Base-by-base conservation (phyloP, 2,113 vertebrate genomes). In the Engraulis encrasicolus region DNA sequence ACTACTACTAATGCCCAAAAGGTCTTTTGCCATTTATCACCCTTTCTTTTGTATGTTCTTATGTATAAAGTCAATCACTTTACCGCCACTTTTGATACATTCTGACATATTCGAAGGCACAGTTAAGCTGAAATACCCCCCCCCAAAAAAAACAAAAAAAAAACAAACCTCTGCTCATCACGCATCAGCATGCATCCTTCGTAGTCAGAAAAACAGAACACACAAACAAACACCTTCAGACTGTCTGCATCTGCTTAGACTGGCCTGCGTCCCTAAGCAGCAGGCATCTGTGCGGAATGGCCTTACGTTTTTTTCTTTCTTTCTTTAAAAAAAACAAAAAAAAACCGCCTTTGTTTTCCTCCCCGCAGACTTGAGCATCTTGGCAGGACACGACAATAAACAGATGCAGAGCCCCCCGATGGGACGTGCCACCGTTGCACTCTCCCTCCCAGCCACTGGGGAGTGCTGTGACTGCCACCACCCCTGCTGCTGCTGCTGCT, bases 381-480 rank as follows among this genome's bases (percentile, higher is more conserved):
- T 74, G 66, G 66, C 66, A 74, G 66, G 12, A 27, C 18, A 74
- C 66, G 31, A 81, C n/a, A n/a, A n/a, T 52, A 34, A 31, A 81
- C 79, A 82, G 81, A 48, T 48, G 31, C 54, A n/a, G n/a, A n/a
- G n/a, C 45, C 36, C 61, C 52, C 37, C 37, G 0, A 34, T 50
- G 50, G 81, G 34, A 52, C 36, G 78, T n/a, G n/a, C n/a, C n/a
- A n/a, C n/a, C n/a, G n/a, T n/a, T 82, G 79, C 87, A 87, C 81
- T 87, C 27, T 15, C 66, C 66, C 86, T 84, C 58, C 77, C 23
- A 78, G 71, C 91, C 91, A 92, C 90, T 83, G 84, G 91, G 79
- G 91, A 90, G 89, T 80, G 87, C 87, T 89, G 82, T 87, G 80
- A 31, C 34, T 74, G 40, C 40, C 9, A 3, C 40, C 40, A 45